These are phyloP conservation scores for Scarus forsteni DNA, from an alignment of 2,797 vertebrate genomes.

Conservation along the genomic window DNA sequence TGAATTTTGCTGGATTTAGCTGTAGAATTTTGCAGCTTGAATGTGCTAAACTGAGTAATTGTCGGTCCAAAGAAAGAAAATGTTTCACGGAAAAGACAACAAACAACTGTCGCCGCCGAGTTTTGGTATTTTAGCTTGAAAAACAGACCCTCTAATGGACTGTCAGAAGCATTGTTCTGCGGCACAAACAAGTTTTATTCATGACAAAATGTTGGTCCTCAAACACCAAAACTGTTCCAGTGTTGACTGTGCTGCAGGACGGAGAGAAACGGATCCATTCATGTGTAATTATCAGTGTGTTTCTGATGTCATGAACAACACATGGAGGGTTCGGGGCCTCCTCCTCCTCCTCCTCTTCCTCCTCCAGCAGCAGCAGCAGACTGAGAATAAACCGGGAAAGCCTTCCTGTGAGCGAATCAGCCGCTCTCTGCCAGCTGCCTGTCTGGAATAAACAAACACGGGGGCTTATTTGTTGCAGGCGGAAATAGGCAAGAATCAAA, in stretches of 20 bases:
- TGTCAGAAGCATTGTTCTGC: neutral
- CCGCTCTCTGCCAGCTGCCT: constrained; percentile 69
- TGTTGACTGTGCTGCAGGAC: neutral
- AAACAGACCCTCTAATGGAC: neutral
- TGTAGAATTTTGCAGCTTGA: no score
- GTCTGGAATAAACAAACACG: constrained; percentile 73
- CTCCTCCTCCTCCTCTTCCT: neutral
- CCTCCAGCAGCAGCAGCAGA: constrained; percentile 11
- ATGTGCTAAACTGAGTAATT: no score
- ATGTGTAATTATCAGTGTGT: constrained; percentile 47
- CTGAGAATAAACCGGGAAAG: constrained; percentile 57
- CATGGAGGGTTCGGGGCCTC: constrained; percentile 31
- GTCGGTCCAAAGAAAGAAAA: no score
- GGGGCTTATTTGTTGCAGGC: constrained; percentile 73
- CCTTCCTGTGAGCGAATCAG: constrained; percentile 56
- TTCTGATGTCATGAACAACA: constrained; percentile 46
- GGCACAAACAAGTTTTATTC: neutral
- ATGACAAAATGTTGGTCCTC: neutral
- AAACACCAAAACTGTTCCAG: neutral
- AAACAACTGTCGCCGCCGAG: no score
- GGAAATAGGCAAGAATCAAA: constrained; percentile 78
- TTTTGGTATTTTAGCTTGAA: neutral
- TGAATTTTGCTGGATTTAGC: no score
- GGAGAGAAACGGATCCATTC: constrained; percentile 20
- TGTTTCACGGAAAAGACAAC: no score